Percentiles rank a stretch among this genome's conserved stretches.
These are phyloP conservation scores for Megaustenia siamemsis DNA, from an alignment of 2,888 invertebrate genomes.

Conservation along the genomic window DNA sequence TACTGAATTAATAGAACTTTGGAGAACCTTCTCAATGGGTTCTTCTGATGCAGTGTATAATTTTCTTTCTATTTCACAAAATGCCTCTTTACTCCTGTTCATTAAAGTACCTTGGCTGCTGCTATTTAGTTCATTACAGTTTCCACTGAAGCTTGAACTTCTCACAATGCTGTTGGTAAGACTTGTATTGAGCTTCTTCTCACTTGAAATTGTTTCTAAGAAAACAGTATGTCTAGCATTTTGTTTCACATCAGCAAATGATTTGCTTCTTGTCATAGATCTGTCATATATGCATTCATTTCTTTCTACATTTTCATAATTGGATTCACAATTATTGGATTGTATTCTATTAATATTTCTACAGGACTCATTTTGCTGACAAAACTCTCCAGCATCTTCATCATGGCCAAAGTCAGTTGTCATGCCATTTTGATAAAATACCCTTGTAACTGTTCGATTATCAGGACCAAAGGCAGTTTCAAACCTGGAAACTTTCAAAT, in stretches of 20 bases:
- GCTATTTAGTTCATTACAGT: background rate
- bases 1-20: background rate
- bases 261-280: constrained; percentile 29
- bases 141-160: constrained; percentile 26
- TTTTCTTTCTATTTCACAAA: background rate
- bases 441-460: constrained; percentile 72
- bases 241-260: constrained; percentile 30
- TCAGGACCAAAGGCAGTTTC: constrained; percentile 76
- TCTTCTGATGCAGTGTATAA: background rate
- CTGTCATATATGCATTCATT: background rate
- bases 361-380: constrained; percentile 16
- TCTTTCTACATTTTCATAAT: background rate
- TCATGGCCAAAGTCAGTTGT: constrained; percentile 69
- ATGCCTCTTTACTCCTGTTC: background rate
- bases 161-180: background rate
- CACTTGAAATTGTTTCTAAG: background rate
- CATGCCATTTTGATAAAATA: constrained; percentile 71
- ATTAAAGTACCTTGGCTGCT: background rate
- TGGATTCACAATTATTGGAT: constrained; percentile 16
- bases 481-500: constrained; percentile 66
- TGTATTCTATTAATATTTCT: background rate
- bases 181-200: background rate
- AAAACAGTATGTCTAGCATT: background rate
- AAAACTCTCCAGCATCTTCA: constrained; percentile 55
- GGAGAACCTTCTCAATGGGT: background rate